Evolutionary conservation across 2,797 vertebrate species (phyloP), one percentile per base, ranked within the genome.

Genomic region (Neomorphus geoffroyi): DNA sequence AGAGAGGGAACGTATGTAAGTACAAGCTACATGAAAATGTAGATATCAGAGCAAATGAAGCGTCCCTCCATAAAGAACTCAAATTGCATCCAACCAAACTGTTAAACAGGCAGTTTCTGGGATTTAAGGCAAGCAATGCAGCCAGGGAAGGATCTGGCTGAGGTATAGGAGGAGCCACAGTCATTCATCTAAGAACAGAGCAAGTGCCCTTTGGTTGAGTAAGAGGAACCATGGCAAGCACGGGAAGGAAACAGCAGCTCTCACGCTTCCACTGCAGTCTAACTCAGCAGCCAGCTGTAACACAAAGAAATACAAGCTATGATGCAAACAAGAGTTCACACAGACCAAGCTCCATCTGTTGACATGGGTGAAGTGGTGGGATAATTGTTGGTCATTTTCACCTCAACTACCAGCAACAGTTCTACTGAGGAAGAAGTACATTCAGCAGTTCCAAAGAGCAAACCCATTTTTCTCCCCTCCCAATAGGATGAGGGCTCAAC

Each of bases 261-360:
- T 41, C 45, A 13, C 4, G 13, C 32, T 33, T 33, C 15, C 2
- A 0, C 12, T 4, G 1, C 41, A 0, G 1, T 39, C 26, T 64
- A 64, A 26, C 26, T 28, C 57, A 32, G 51, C 19, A 58, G 53
- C 7, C 10, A 23, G 9, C 0, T 27, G 11, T 26, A 70, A 18
- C 26, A 32, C 46, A 39, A 37, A 48, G 28, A 45, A 61, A 32
- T 9, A 35, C 1, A 28, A 70, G 22, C 13, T 69, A 4, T 10
- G 23, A 37, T 45, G 16, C 43, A 39, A 39, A 62, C 41, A 16
- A 16, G 0, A 28, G 37, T 17, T 89, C 51, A 39, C 41, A 33
- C 27, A 48, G 64, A 54, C 12, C 27, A 27, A 51, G 50, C 18
- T 77, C 65, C 70, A 10, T 32, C 39, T 70, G 27, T 21, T 37